A percentile compares a stretch with the other conserved stretches of the same genome.
Conservation (phyloP, 1,140 invertebrate species). For the Papilio dardanus region DNA sequence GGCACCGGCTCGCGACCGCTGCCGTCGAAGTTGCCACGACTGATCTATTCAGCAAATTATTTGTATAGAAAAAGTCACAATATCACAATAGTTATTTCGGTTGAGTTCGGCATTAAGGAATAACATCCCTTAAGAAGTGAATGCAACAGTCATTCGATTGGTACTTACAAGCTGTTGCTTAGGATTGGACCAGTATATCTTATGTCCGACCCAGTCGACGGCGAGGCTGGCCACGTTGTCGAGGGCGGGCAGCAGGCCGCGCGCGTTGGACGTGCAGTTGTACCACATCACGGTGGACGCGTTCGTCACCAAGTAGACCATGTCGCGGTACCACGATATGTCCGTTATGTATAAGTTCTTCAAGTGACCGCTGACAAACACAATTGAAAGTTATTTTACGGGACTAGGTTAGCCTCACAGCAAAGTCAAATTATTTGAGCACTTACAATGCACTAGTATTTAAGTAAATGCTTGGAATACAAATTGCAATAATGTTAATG, state of each 20-base stretch:
- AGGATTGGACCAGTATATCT: conserved; percentile 95
- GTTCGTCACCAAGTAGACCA: conserved; percentile 89
- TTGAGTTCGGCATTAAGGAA: too few species aligned
- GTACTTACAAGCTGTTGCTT: conserved; percentile 89
- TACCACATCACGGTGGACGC: conserved; percentile 87
- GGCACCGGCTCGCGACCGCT: conserved; percentile 87
- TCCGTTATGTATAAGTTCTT: conserved; percentile 84
- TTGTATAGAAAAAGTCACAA: conserved; percentile 26
- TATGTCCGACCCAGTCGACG: conserved; percentile 94
- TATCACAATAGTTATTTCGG: too few species aligned
- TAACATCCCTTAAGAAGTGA: too few species aligned
- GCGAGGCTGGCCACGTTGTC: conserved; percentile 90
- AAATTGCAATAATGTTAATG: not conserved
- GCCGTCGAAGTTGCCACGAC: conserved; percentile 72
- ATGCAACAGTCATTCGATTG: not conserved
- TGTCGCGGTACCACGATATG: conserved; percentile 87
- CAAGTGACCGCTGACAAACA: conserved; percentile 82
- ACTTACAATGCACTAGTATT: too few species aligned
- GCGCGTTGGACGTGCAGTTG: conserved; percentile 84
- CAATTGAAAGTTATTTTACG: not conserved
- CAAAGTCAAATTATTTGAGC: too few species aligned
- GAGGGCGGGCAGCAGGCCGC: conserved; percentile 84
- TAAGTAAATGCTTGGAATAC: not conserved
- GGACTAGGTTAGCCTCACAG: not conserved
- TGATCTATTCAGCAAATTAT: too few species aligned